A percentile compares a stretch with the other conserved stretches of the same genome.
Conservation (phyloP, 1,140 invertebrate genomes). For the Homalodisca vitripennis region DNA sequence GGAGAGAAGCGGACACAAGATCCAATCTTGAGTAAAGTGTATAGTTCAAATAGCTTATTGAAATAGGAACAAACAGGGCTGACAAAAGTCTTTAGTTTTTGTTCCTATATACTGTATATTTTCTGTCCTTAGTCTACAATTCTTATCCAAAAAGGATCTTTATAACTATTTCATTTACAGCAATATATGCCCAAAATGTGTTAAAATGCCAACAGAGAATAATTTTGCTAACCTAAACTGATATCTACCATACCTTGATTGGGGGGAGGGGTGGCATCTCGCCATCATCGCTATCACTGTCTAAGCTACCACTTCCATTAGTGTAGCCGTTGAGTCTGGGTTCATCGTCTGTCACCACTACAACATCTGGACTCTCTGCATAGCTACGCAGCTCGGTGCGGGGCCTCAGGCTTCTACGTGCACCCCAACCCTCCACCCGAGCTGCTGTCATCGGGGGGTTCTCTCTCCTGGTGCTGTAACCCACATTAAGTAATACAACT, state of each 20-base stretch:
- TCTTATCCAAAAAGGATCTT: too few relatives aligned
- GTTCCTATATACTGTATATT: too few relatives aligned
- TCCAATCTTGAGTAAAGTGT: too few relatives aligned
- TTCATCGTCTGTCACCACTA: slow-evolving; percentile 50
- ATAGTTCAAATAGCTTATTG: too few relatives aligned
- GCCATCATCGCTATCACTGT: slow-evolving; percentile 53
- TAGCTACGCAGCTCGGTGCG: slow-evolving; percentile 77
- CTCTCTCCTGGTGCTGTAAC: too few relatives aligned
- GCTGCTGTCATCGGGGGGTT: too few relatives aligned
- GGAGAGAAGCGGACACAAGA: too few relatives aligned
- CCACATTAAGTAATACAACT: too few relatives aligned
- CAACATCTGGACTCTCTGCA: slow-evolving; percentile 63
- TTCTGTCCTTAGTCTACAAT: too few relatives aligned
- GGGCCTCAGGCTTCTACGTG: slow-evolving; percentile 70
- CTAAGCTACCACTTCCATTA: slow-evolving; percentile 48
- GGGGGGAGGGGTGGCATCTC: slow-evolving; percentile 61
- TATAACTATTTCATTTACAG: background rate
- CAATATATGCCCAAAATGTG: background rate
- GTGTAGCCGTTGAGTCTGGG: slow-evolving; percentile 52
- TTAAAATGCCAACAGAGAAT: background rate
- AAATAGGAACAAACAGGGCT: too few relatives aligned
- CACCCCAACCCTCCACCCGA: background rate
- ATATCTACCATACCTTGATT: slow-evolving; percentile 44
- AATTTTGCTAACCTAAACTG: background rate
- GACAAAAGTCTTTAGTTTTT: too few relatives aligned